phyloP scores from a whole-genome alignment of 1,140 invertebrate species.

The Phocides pigmalion region DNA sequence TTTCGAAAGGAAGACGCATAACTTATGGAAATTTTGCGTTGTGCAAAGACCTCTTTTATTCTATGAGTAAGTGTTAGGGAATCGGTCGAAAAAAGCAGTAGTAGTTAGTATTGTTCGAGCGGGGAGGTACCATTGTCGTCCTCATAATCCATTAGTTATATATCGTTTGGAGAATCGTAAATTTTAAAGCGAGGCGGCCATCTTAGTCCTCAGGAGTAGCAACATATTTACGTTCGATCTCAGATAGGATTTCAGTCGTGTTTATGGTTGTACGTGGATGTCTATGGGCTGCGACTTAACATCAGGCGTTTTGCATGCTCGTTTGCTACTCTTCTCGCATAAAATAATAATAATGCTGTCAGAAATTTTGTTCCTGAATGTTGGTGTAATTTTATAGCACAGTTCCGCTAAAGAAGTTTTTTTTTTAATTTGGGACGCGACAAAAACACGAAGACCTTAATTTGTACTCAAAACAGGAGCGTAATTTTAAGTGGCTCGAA shows the following conservation, averaged over 20 bases:
- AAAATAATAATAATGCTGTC: constrained; percentile 23
- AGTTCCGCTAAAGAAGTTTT: constrained; percentile 16
- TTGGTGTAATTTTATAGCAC: constrained; percentile 20
- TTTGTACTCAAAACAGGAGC: not conserved
- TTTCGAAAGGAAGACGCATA: constrained; percentile 35
- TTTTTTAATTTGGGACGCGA: constrained; percentile 3
- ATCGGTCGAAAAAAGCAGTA: constrained; percentile 20
- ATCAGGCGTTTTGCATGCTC: too few species aligned
- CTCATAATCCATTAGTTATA: too few species aligned
- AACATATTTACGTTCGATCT: too few species aligned
- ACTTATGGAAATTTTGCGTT: constrained; percentile 24
- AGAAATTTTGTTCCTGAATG: constrained; percentile 14
- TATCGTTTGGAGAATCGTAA: too few species aligned
- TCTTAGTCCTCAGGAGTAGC: too few species aligned
- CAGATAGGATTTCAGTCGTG: too few species aligned
- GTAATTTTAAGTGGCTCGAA: not conserved
- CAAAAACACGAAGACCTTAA: constrained; percentile 3
- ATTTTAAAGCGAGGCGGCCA: too few species aligned
- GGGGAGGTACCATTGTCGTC: too few species aligned
- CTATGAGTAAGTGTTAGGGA: constrained; percentile 28
- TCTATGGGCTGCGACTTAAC: too few species aligned
- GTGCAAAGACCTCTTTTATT: constrained; percentile 19
- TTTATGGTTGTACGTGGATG: too few species aligned
- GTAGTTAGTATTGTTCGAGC: too few species aligned
- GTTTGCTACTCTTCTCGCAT: too few species aligned